Conservation (phyloP, 1,140 invertebrate species). For the Drosophila sulfurigaster region DNA sequence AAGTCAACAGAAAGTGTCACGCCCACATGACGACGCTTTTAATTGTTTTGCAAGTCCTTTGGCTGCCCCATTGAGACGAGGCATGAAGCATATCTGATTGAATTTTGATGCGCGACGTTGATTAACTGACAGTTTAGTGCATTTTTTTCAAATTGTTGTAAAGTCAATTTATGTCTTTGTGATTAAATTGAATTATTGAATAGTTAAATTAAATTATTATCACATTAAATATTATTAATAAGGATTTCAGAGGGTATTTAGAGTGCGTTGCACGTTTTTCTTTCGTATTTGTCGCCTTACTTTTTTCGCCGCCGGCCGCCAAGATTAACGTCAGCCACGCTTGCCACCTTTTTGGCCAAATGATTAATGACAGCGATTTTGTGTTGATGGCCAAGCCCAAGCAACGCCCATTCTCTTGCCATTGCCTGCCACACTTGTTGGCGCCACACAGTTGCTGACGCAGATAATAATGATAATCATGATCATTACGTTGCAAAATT, state of each 20-base stretch:
- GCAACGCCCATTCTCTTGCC: not conserved
- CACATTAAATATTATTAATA: too few relatives aligned
- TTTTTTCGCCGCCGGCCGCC: slow-evolving; percentile 23
- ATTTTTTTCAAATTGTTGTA: not conserved
- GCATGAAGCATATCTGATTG: not conserved
- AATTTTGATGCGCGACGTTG: not conserved
- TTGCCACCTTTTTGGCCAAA: slow-evolving; percentile 70
- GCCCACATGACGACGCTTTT: slow-evolving; percentile 66
- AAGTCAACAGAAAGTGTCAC: slow-evolving; percentile 59
- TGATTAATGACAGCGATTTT: slow-evolving; percentile 79
- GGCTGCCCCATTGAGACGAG: not conserved
- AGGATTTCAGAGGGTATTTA: slow-evolving; percentile 10
- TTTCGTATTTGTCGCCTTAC: not conserved
- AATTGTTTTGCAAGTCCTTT: slow-evolving; percentile 56
- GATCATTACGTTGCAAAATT: slow-evolving; percentile 52
- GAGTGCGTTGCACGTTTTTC: slow-evolving; percentile 7
- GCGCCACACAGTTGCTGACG: slow-evolving; percentile 49
- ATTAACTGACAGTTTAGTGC: not conserved
- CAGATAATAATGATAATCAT: slow-evolving; percentile 22
- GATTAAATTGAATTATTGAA: too few relatives aligned
- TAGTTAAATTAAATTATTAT: too few relatives aligned
- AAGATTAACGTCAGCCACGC: slow-evolving; percentile 74
- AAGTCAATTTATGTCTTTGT: not conserved
- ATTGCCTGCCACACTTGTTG: slow-evolving; percentile 20
- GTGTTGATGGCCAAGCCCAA: slow-evolving; percentile 28